Evolutionary conservation across 2,888 invertebrate genomes (phyloP).

Genomic region (Watsonalla cultraria): DNA sequence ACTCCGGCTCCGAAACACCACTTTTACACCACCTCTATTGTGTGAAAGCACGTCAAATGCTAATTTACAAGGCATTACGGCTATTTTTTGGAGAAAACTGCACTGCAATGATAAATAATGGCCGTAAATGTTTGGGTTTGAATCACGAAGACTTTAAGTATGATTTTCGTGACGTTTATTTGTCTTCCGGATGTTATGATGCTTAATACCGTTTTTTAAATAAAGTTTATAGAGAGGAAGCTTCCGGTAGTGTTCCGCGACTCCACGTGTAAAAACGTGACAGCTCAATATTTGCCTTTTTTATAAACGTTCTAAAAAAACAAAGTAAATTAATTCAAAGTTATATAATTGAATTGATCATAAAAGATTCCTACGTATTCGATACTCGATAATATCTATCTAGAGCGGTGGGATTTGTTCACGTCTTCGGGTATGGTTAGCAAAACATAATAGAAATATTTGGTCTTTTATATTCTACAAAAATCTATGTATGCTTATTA

Average conservation of each 20-base stretch:
- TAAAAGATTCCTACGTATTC: slow-evolving; percentile 29
- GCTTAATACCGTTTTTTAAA: too few species aligned
- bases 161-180: neutral
- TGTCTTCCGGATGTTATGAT: neutral
- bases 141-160: neutral
- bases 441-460: slow-evolving; percentile 10
- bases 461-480: too few species aligned
- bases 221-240: too few species aligned
- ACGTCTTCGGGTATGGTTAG: slow-evolving; percentile 41
- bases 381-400: slow-evolving; percentile 49
- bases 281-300: too few species aligned
- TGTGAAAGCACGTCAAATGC: slow-evolving; percentile 46
- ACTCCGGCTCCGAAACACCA: slow-evolving; percentile 13
- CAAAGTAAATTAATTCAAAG: too few species aligned
- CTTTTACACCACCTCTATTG: slow-evolving; percentile 22
- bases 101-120: neutral
- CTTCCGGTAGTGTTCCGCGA: too few species aligned
- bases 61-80: slow-evolving; percentile 42
- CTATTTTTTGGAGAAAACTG: slow-evolving; percentile 4
- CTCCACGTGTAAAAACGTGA: too few species aligned
- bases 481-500: too few species aligned
- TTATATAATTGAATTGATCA: slow-evolving; percentile 10
- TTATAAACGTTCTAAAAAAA: too few species aligned
- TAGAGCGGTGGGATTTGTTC: slow-evolving; percentile 52
- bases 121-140: neutral